These are phyloP conservation scores for Bhutanitis thaidina DNA, from an alignment of 2,888 invertebrate genomes.

Conservation along the genomic window DNA sequence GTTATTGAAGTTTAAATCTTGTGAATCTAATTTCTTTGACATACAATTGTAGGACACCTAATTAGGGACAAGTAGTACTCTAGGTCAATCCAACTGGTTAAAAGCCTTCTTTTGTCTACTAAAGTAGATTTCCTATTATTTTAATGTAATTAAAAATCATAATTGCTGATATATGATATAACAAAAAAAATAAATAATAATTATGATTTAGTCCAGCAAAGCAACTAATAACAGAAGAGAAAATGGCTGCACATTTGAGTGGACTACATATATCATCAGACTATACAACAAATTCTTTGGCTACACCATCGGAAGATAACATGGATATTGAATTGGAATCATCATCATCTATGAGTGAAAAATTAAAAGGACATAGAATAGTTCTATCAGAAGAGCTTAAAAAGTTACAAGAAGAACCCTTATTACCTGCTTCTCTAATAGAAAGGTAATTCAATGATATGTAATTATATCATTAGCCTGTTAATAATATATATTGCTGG, in stretches of 20 bases:
- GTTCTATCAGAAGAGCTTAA: conserved; percentile 86
- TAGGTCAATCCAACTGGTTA: too few relatives aligned
- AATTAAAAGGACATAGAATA: conserved; percentile 75
- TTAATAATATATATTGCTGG: too few relatives aligned
- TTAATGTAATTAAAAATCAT: too few relatives aligned
- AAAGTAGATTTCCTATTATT: too few relatives aligned
- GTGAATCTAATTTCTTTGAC: too few relatives aligned
- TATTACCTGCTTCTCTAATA: conserved; percentile 83
- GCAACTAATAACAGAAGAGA: conserved; percentile 90
- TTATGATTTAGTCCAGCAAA: conserved; percentile 78
- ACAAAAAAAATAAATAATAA: too few relatives aligned
- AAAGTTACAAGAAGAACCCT: conserved; percentile 81
- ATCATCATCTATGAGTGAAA: conserved; percentile 36
- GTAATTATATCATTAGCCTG: too few relatives aligned
- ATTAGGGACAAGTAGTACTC: too few relatives aligned
- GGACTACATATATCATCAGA: conserved; percentile 85
- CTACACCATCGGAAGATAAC: conserved; percentile 36
- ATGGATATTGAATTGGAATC: conserved; percentile 59
- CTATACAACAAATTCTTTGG: conserved; percentile 51
- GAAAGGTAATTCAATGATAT: conserved; percentile 63
- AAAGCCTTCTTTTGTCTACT: too few relatives aligned
- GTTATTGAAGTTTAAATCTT: too few relatives aligned
- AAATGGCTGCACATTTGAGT: conserved; percentile 89
- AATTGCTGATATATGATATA: too few relatives aligned
- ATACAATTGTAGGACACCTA: too few relatives aligned